Base-by-base conservation (phyloP, 1,140 invertebrate species). In the Xylocopa sonorina region DNA sequence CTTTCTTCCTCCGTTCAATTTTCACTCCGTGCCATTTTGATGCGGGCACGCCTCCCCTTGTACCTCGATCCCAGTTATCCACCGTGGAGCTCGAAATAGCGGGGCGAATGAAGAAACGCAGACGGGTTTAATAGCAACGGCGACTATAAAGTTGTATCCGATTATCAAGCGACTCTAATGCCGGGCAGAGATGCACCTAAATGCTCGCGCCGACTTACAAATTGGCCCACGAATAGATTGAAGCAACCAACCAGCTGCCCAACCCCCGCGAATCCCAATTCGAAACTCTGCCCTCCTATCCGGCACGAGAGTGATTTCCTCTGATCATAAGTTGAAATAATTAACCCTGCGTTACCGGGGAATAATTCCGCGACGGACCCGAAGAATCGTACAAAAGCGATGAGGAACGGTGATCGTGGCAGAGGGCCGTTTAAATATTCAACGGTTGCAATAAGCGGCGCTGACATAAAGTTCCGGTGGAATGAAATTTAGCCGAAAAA, bases 141-240 rank as follows among this genome's bases (percentile, higher is more conserved):
- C 73, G 77, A 79, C 84, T 84, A n/a, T n/a, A 81, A 75, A 38
- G 2, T 57, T 57, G 32, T 66, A 46, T 48, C 53, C 80, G 80
- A 85, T 86, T 85, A 86, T 85, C 62, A 72, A 84, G 83, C 69
- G 73, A 80, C 50, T 46, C 14, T 81, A 78, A 86, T 85, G 71
- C 34, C 60, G 29, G 69, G 7, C 41, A 14, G 60, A 29, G 18
- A 7, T 16, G 12, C 16, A 24, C 27, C 71, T 27, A 64, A 73
- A 41, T 48, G 46, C 46, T 38, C 53, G 62, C 21, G 27, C 51
- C 55, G 73, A 71, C 32, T 85, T 72, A 74, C 63, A 10, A 81
- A 85, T 84, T 85, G 84, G 58, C 58, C 38, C 24, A 38, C 41
- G 55, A 78, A 75, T 41, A 14, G n/a, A 60, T 34, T 1, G n/a